Evolutionary conservation across 1,140 invertebrate genomes (phyloP).

Genomic region (Cotesia chilonis): DNA sequence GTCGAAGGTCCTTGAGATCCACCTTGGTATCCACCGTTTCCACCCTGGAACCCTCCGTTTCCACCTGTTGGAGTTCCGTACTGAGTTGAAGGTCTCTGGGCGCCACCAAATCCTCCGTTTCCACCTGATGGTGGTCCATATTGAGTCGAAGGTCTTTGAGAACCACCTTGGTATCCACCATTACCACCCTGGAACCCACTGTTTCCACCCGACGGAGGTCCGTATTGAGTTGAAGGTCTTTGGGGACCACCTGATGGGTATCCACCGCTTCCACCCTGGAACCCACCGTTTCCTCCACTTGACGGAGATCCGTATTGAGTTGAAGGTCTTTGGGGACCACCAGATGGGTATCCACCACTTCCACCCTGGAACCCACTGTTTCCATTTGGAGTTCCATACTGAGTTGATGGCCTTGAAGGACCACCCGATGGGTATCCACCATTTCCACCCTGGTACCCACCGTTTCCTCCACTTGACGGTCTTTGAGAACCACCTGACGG

Average conservation of each 20-base stretch:
- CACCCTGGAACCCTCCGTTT: no score
- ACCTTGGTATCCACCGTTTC: conserved; percentile 13
- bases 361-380: conserved; percentile 44
- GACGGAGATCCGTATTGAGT: conserved; percentile 49
- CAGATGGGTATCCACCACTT: conserved; percentile 38
- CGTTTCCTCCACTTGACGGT: conserved; percentile 18
- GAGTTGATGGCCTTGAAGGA: conserved; percentile 42
- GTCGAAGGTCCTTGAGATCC: conserved; percentile 19
- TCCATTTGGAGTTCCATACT: conserved; percentile 48
- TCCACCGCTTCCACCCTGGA: conserved; percentile 38
- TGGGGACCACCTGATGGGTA: conserved; percentile 39
- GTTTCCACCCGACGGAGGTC: conserved; percentile 51
- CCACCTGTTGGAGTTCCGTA: conserved; percentile 39
- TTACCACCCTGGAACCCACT: conserved; percentile 45
- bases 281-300: conserved; percentile 42
- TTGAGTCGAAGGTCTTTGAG: conserved; percentile 35
- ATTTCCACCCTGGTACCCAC: conserved; percentile 42
- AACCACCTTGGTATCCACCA: conserved; percentile 26
- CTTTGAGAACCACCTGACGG: conserved; percentile 29
- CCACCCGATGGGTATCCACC: conserved; percentile 43
- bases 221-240: conserved; percentile 38
- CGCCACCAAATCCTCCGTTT: conserved; percentile 42
- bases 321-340: conserved; percentile 46
- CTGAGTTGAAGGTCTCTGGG: conserved; percentile 55
- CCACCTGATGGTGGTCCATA: conserved; percentile 7